Evolutionary conservation across 2,888 invertebrate species (phyloP).

Genomic region (Formica aserva): DNA sequence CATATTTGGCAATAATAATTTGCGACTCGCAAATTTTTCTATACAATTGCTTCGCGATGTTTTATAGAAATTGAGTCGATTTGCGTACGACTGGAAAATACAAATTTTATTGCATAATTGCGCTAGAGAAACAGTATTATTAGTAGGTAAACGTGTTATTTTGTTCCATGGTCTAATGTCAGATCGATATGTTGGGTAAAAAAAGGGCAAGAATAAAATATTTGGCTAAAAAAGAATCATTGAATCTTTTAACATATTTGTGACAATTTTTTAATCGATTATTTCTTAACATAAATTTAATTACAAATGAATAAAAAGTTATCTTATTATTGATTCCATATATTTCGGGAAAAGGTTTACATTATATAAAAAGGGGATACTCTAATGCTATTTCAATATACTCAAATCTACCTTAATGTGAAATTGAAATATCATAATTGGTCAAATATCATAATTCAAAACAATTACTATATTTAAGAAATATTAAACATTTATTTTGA

Average conservation of each 20-base stretch:
- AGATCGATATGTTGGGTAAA: constrained; percentile 27
- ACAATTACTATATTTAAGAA: neutral
- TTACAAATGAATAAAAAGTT: neutral
- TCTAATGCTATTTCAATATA: neutral
- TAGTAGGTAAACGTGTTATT: constrained; percentile 19
- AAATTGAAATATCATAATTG: constrained; percentile 11
- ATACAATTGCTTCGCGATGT: neutral
- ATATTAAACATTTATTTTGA: neutral
- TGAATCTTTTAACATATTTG: neutral
- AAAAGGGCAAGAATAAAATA: neutral
- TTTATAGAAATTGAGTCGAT: constrained; percentile 25
- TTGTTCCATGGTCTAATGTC: constrained; percentile 11
- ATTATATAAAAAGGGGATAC: neutral
- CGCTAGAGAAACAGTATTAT: constrained; percentile 21
- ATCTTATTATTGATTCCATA: neutral
- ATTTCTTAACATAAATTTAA: neutral
- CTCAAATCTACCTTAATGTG: neutral
- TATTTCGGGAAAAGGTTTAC: neutral
- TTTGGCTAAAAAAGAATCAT: neutral
- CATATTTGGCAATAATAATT: constrained; percentile 38
- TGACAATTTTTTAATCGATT: neutral
- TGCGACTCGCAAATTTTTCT: constrained; percentile 9
- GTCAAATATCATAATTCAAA: neutral
- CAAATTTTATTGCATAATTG: constrained; percentile 25
- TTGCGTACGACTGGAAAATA: neutral